Conservation (phyloP, 2,113 vertebrate genomes). For the Eolophus roseicapilla region DNA sequence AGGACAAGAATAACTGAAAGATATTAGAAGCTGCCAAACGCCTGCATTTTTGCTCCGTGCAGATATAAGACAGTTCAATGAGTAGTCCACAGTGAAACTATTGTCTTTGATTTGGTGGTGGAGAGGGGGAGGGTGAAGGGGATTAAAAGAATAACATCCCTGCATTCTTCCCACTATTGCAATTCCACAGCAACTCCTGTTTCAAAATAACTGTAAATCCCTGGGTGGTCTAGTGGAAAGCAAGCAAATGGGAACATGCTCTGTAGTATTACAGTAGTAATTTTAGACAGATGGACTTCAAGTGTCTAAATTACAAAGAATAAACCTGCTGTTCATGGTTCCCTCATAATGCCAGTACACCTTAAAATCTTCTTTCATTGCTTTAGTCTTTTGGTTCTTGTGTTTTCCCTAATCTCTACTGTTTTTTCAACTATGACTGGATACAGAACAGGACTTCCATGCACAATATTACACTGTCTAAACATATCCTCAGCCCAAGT, state of each 20-base stretch:
- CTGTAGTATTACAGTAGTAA: constrained; percentile 27
- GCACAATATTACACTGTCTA: neutral
- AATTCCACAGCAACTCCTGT: neutral
- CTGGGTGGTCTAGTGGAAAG: constrained; percentile 79
- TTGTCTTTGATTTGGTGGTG: neutral
- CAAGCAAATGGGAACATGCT: constrained; percentile 4
- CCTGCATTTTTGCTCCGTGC: neutral
- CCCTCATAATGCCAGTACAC: constrained; percentile 12
- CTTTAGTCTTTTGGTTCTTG: neutral
- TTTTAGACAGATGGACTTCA: constrained; percentile 80
- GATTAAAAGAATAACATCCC: neutral
- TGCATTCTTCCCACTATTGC: neutral
- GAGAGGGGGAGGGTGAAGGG: neutral
- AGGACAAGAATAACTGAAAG: neutral
- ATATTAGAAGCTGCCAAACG: neutral
- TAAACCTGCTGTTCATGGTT: constrained; percentile 47
- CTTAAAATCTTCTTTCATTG: neutral
- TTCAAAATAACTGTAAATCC: constrained; percentile 56
- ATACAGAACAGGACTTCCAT: neutral
- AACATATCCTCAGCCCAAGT: neutral
- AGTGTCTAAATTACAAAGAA: constrained; percentile 66
- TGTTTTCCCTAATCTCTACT: neutral
- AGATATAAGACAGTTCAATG: neutral
- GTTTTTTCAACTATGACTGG: neutral
- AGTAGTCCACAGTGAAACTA: neutral